Evolutionary conservation across 1,140 invertebrate species (phyloP), one percentile per base, ranked within the genome.

Genomic region (Nephila pilipes): DNA sequence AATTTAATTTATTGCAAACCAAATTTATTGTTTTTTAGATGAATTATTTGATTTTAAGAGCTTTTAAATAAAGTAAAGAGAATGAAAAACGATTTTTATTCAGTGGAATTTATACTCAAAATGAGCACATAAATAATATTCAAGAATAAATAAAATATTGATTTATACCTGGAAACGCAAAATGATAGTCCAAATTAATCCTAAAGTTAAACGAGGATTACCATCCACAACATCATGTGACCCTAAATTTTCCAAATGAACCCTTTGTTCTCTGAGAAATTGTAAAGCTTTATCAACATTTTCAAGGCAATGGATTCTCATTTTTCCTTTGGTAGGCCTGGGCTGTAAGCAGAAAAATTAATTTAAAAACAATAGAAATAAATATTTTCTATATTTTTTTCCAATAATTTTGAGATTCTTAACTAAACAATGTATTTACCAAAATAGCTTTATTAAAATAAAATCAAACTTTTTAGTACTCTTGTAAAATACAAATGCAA

Each of bases 171-270:
- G 91, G 97, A 99, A 99, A 94, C 99, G 97, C 91, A 99, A 96
- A 95, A 99, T 99, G 94, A 99, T 99, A 85, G 99, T 99, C 99
- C 99, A 99, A 94, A 99, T 99, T 63, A 99, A 97, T 96, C 99
- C 99, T 32, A 99, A 96, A 94, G 98, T 99, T 80, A 99, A 97
- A 79, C 99, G 96, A 2, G 98, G 97, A 96, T 99, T 99, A 46
- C 99, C 99, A 95, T 99, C 99, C 22, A 99, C 99, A 95, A 99
- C 99, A 95, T 99, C 99, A 95, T 99, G 99, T 18, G 99, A 99
- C 54, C 99, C 99, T 97, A 99, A 99, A 96, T 99, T 99, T 96
- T 99, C 99, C 93, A 99, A 96, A 96, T 99, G 99, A 54, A 99
- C 99, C 93, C 99, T 97, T 95, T 99, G 99, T 94, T 99, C 99